phyloP scores from a whole-genome alignment of 2,113 vertebrate species.

The Hippocampus zosterae region DNA sequence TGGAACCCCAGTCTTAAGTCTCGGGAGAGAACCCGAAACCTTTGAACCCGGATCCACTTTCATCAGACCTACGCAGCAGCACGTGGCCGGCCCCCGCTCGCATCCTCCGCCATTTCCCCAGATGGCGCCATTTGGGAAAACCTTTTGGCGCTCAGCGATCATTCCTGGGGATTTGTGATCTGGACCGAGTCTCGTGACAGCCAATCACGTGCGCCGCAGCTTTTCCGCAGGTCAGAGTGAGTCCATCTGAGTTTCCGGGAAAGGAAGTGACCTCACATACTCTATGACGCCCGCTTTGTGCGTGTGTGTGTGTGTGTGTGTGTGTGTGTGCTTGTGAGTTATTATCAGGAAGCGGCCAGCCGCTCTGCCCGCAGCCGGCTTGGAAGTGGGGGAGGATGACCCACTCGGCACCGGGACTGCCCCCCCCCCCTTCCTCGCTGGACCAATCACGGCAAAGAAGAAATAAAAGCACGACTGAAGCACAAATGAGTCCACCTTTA shows the following conservation, averaged over 20 bases:
- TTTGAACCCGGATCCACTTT: not conserved
- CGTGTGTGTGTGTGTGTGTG: not conserved
- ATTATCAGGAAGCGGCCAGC: not conserved
- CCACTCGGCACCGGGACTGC: not conserved
- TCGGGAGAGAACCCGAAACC: not conserved
- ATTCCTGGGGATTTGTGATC: not conserved
- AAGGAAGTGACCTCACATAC: not conserved
- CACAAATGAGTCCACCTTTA: not conserved
- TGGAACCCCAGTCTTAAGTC: too few species aligned
- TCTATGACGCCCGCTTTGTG: not conserved
- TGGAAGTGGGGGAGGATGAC: not conserved
- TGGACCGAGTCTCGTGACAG: not conserved
- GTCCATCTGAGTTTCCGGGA: conserved; percentile 12
- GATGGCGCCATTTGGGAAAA: too few species aligned
- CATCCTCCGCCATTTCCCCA: too few species aligned
- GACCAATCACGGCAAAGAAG: not conserved
- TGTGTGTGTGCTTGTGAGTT: not conserved
- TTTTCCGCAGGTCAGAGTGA: conserved; percentile 9
- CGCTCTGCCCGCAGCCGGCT: not conserved
- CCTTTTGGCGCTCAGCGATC: not conserved
- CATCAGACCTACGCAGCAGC: not conserved
- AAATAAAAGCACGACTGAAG: not conserved
- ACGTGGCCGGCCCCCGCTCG: not conserved
- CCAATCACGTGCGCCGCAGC: not conserved
- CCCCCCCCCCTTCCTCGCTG: not conserved